Conservation (phyloP, 1,140 invertebrate genomes). For the Polyergus mexicanus region DNA sequence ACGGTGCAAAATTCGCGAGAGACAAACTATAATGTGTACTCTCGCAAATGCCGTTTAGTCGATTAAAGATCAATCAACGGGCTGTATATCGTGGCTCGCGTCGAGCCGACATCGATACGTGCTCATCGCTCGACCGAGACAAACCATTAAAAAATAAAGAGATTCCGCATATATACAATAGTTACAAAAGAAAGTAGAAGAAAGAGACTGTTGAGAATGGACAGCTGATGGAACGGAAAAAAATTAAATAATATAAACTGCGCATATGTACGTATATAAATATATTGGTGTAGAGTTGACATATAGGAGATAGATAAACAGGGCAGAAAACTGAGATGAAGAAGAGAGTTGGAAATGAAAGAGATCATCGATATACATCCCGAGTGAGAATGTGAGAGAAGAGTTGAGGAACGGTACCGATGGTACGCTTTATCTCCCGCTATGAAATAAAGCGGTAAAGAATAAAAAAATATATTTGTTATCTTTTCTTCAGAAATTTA, state of each 20-base stretch:
- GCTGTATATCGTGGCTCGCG: conserved; percentile 84
- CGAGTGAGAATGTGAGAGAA: conserved; percentile 75
- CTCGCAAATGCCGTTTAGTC: conserved; percentile 70
- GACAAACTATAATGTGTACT: conserved; percentile 55
- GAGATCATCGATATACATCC: conserved; percentile 84
- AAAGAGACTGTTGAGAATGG: conserved; percentile 20
- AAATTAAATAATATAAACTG: conserved; percentile 74
- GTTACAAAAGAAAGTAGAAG: conserved; percentile 45
- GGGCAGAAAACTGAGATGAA: conserved; percentile 50
- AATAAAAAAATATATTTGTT: background rate
- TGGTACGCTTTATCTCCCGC: conserved; percentile 41
- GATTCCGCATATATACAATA: conserved; percentile 35
- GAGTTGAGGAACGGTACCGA: conserved; percentile 25
- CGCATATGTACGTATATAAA: background rate
- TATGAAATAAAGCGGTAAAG: background rate
- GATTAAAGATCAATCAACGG: conserved; percentile 72
- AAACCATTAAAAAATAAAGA: conserved; percentile 77
- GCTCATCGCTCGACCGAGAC: conserved; percentile 75
- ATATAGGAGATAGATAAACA: conserved; percentile 16
- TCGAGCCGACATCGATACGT: conserved; percentile 82
- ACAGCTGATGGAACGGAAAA: conserved; percentile 55
- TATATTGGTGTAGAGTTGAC: background rate
- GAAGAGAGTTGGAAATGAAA: conserved; percentile 52
- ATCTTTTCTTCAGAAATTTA: background rate
- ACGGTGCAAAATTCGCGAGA: conserved; percentile 63